These are phyloP conservation scores for Hippasteria phrygiana DNA, from an alignment of 53 echinoderm and acorn worm genomes.

Conservation along the genomic window DNA sequence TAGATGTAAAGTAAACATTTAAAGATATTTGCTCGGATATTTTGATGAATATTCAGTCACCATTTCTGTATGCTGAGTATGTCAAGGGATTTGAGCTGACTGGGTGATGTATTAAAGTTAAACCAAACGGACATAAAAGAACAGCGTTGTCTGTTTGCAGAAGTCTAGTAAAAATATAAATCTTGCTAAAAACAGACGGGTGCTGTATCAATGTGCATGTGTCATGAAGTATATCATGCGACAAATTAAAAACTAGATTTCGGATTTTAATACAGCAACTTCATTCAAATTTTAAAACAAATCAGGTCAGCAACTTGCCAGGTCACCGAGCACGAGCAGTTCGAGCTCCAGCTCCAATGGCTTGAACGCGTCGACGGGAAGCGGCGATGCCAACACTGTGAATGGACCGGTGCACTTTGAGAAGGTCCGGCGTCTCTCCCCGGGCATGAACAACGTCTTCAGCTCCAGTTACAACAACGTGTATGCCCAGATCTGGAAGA, in stretches of 20 bases:
- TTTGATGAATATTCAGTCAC: too few relatives aligned
- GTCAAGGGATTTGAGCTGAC: too few relatives aligned
- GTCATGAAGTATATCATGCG: not conserved
- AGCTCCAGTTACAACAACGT: slow-evolving; percentile 76
- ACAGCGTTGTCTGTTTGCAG: too few relatives aligned
- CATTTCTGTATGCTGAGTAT: too few relatives aligned
- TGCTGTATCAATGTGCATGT: not conserved
- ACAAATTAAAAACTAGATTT: not conserved
- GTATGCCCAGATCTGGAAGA: slow-evolving; percentile 94
- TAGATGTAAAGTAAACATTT: too few relatives aligned
- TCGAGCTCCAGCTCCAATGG: slow-evolving; percentile 37
- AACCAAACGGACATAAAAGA: too few relatives aligned
- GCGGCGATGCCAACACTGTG: slow-evolving; percentile 40
- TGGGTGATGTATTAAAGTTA: too few relatives aligned
- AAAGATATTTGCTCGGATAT: too few relatives aligned
- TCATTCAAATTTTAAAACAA: not conserved
- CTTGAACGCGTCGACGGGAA: slow-evolving; percentile 28
- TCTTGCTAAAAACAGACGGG: not conserved
- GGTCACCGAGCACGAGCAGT: slow-evolving; percentile 60
- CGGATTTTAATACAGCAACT: not conserved
- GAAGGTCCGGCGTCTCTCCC: slow-evolving; percentile 42
- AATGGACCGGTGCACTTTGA: slow-evolving; percentile 50
- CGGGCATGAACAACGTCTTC: slow-evolving; percentile 44
- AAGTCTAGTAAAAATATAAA: too few relatives aligned
- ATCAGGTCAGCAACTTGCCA: slow-evolving; percentile 41